Evolutionary conservation across 1,140 invertebrate genomes (phyloP).

Genomic region (Drosophila serrata): DNA sequence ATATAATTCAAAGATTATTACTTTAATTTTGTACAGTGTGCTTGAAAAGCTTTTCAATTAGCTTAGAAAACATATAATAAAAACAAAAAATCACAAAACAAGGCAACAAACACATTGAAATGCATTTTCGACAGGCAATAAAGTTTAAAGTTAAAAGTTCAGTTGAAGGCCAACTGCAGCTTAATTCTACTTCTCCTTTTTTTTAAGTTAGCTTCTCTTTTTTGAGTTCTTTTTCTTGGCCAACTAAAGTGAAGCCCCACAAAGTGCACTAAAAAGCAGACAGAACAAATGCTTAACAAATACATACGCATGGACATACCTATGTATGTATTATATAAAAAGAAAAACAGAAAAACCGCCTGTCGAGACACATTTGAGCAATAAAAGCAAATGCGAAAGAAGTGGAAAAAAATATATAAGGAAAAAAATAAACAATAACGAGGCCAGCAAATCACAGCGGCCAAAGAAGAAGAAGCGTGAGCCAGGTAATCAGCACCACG

Average conservation of each 20-base stretch:
- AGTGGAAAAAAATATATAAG: slow-evolving; percentile 23
- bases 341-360: slow-evolving; percentile 27
- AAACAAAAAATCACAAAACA: neutral
- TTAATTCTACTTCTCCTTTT: slow-evolving; percentile 6
- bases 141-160: slow-evolving; percentile 36
- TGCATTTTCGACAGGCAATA: slow-evolving; percentile 23
- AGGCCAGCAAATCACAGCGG: slow-evolving; percentile 35
- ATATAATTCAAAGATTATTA: neutral
- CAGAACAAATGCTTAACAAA: slow-evolving; percentile 18
- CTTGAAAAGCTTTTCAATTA: slow-evolving; percentile 35
- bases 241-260: slow-evolving; percentile 33
- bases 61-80: slow-evolving; percentile 3
- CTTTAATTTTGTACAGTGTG: neutral
- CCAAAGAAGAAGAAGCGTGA: slow-evolving; percentile 21
- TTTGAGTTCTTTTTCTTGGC: neutral
- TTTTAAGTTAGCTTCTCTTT: neutral
- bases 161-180: slow-evolving; percentile 37
- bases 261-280: slow-evolving; percentile 32
- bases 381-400: slow-evolving; percentile 39
- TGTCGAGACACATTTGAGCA: slow-evolving; percentile 36
- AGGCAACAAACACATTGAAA: slow-evolving; percentile 16
- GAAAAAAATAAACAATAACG: slow-evolving; percentile 32
- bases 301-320: neutral
- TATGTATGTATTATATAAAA: neutral
- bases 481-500: slow-evolving; percentile 42